phyloP scores from a whole-genome alignment of 2,113 vertebrate genomes.

The Isichthys henryi region DNA sequence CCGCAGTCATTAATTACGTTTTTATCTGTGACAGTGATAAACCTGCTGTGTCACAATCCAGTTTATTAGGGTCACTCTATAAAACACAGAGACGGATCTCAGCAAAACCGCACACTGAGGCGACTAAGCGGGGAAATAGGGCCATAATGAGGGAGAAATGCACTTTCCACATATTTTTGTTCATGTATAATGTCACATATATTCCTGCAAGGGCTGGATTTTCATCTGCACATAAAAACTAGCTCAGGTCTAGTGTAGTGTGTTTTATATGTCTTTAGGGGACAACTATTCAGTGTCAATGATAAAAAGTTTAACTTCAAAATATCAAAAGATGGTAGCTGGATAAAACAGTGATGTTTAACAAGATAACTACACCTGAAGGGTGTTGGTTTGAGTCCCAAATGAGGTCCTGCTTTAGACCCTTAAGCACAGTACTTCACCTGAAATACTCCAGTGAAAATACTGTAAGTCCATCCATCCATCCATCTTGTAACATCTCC shows the following conservation, averaged over 20 bases:
- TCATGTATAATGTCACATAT: background rate
- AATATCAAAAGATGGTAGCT: background rate
- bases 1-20: slow-evolving; percentile 80
- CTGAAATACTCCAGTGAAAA: background rate
- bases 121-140: background rate
- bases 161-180: background rate
- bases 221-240: background rate
- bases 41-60: slow-evolving; percentile 67
- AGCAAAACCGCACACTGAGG: background rate
- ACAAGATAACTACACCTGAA: background rate
- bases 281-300: background rate
- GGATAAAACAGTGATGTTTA: background rate
- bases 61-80: slow-evolving; percentile 88
- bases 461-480: background rate
- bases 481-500: background rate
- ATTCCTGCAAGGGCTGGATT: background rate
- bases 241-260: background rate
- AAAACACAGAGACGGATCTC: slow-evolving; percentile 54
- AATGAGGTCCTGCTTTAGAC: background rate
- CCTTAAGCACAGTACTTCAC: background rate
- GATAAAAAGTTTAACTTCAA: background rate
- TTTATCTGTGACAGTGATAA: slow-evolving; percentile 90
- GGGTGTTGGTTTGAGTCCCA: background rate
- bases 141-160: background rate
- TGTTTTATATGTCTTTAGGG: background rate